Base-by-base conservation (phyloP, 2,888 invertebrate genomes). In the Harpalus rubripes region DNA sequence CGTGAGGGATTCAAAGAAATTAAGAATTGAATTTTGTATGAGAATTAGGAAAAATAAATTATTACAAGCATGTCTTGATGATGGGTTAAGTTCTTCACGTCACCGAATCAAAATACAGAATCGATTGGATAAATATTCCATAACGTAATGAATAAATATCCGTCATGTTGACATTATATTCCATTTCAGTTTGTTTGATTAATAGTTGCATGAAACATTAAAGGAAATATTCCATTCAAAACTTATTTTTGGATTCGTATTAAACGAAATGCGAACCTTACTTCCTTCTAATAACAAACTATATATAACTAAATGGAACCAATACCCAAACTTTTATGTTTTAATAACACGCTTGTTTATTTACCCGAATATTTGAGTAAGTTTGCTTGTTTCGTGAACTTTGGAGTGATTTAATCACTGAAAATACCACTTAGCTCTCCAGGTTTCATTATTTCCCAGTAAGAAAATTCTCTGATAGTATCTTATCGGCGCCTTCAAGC, bases 111-210 rank as follows among this genome's bases (percentile, higher is more conserved):
- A 15, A 68, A 68, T 68, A 39, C 68, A 32, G 26, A 68, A 68
- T 68, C 68, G 68, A 68, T 68, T 68, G 15, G 32, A 68, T 68
- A 68, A 68, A 68, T 68, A 68, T 68, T 68, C 68, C 68, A 68
- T 68, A 68, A 68, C 26, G 68, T 68, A 39, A 68, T 68, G 68
- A 68, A 68, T 68, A 68, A 68, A 39, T 68, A 39, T 39, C 39
- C 39, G 26, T 63, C 39, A 68, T 68, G 68, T 68, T 68, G 68
- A 68, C 68, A 39, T 68, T 68, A 68, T 68, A 68, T 68, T 68
- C 39, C 32, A 68, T 68, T 68, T 68, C 68, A 68, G 68, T 68
- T 68, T 68, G 15, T 15, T 68, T 68, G 68, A 68, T 32, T 68
- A 68, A 68, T 68, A 68, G 68, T 68, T 68, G 39, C 12, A 39